Evolutionary conservation across 1,140 invertebrate species (phyloP).

Genomic region (Subanguina moxae): DNA sequence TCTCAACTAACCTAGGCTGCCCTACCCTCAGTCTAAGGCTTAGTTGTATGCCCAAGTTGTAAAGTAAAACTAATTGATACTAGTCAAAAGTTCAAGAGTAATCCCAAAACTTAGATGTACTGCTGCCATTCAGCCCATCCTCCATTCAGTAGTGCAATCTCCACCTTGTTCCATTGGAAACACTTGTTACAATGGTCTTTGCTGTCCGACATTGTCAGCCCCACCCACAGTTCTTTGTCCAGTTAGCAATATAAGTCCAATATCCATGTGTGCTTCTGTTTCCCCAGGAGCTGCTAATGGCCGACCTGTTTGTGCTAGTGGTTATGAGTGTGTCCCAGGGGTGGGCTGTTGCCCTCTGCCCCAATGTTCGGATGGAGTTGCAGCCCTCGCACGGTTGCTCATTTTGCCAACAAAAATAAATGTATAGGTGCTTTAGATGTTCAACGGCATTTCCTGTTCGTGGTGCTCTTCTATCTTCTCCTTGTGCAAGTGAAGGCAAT

Average conservation of each 20-base stretch:
- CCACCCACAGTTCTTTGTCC: conserved; percentile 35
- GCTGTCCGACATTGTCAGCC: not conserved
- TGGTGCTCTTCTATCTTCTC: not conserved
- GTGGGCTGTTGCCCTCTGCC: conserved; percentile 26
- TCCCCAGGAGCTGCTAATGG: not conserved
- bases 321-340: conserved; percentile 25
- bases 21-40: too few species aligned
- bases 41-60: too few species aligned
- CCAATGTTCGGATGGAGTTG: conserved; percentile 18
- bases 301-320: conserved; percentile 2
- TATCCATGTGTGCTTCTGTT: conserved; percentile 20
- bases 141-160: not conserved
- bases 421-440: not conserved
- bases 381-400: not conserved
- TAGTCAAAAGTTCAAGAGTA: too few species aligned
- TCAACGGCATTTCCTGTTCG: not conserved
- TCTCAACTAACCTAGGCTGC: too few species aligned
- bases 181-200: not conserved
- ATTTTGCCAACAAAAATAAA: too few species aligned
- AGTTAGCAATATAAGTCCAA: conserved; percentile 13
- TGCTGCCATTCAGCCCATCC: not conserved
- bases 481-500: not conserved
- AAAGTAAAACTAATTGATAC: too few species aligned
- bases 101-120: too few species aligned
- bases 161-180: conserved; percentile 29